Conservation (phyloP, 2,888 invertebrate genomes). For the Urechis unicinctus region DNA sequence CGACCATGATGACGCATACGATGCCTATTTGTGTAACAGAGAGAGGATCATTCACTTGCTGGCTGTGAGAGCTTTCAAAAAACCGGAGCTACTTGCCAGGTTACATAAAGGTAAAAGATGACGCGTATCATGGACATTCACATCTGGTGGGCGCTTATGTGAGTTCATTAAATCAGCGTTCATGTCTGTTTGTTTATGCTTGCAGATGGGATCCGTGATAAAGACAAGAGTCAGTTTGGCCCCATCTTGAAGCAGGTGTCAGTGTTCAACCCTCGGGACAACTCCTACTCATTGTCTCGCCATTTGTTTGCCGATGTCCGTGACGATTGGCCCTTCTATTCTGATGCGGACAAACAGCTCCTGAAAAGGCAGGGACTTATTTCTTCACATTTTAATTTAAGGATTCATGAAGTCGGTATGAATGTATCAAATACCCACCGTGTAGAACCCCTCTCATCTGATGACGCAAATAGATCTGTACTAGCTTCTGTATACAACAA, state of each 20-base stretch:
- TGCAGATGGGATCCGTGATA: constrained; percentile 81
- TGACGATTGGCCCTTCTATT: constrained; percentile 77
- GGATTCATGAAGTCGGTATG: too few relatives aligned
- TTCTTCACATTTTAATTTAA: too few relatives aligned
- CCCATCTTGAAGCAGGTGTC: constrained; percentile 76
- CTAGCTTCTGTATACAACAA: too few relatives aligned
- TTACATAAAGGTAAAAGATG: constrained; percentile 64
- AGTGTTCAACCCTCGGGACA: constrained; percentile 66
- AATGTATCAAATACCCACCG: neutral
- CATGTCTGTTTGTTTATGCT: constrained; percentile 23
- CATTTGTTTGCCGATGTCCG: constrained; percentile 83
- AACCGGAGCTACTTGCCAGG: constrained; percentile 74
- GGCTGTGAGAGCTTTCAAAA: constrained; percentile 87
- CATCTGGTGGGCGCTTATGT: neutral
- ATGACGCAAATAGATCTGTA: neutral
- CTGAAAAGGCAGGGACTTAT: constrained; percentile 66
- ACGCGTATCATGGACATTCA: neutral
- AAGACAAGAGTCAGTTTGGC: constrained; percentile 70
- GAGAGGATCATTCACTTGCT: constrained; percentile 90
- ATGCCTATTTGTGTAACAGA: constrained; percentile 65
- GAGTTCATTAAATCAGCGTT: neutral
- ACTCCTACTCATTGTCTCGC: constrained; percentile 79
- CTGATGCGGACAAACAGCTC: constrained; percentile 77
- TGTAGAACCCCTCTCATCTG: neutral
- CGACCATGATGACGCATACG: too few relatives aligned